Conservation (phyloP, 92 coral and sea anemone species). For the Heteractis magnifica region DNA sequence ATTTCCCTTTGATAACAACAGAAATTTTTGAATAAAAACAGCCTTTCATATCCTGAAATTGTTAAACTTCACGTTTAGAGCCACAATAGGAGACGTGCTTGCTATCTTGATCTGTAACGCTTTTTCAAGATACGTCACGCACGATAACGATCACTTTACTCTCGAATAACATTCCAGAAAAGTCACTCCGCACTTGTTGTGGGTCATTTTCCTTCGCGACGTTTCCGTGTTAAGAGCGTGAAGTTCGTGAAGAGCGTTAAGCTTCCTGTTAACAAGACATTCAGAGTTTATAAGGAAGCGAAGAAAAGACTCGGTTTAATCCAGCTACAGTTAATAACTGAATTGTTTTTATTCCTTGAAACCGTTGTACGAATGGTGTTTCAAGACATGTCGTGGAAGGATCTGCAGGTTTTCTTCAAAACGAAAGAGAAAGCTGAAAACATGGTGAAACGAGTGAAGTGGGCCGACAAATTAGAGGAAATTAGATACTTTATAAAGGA, state of each 20-base stretch:
- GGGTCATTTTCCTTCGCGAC: neutral
- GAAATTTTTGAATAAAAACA: neutral
- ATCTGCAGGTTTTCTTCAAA: slow-evolving; percentile 22
- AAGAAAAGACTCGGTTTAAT: too few relatives aligned
- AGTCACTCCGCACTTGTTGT: neutral
- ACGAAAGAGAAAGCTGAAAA: slow-evolving; percentile 21
- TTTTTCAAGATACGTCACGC: slow-evolving; percentile 14
- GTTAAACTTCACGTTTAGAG: neutral
- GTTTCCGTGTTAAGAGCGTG: slow-evolving; percentile 18
- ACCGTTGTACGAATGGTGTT: slow-evolving; percentile 1
- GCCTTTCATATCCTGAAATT: neutral
- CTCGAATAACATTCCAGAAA: slow-evolving; percentile 15
- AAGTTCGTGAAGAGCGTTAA: neutral
- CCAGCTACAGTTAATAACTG: neutral
- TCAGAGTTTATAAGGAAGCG: too few relatives aligned
- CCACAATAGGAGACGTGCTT: neutral
- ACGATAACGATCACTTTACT: slow-evolving; percentile 10
- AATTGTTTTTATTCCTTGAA: neutral
- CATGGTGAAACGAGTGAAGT: slow-evolving; percentile 41
- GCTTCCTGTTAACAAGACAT: too few relatives aligned
- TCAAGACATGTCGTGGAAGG: slow-evolving; percentile 41
- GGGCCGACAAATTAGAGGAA: slow-evolving; percentile 61
- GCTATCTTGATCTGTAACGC: neutral
- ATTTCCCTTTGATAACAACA: neutral
- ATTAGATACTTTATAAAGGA: slow-evolving; percentile 50